Evolutionary conservation across 2,888 invertebrate species (phyloP).

Genomic region (Formica aserva): DNA sequence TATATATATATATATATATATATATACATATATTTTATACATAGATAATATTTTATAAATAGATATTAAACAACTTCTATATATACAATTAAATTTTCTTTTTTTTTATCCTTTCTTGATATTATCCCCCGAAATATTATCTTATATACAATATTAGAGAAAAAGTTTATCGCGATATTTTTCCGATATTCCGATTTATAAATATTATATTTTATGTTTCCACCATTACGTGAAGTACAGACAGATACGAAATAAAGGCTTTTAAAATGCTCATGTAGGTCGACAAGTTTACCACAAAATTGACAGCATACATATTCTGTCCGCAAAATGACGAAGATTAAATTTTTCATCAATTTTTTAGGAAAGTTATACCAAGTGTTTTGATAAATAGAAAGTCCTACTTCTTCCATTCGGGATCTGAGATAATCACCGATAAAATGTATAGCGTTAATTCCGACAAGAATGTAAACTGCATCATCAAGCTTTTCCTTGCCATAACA

Average conservation of each 20-base stretch:
- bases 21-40: too few species aligned
- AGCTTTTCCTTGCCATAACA: constrained; percentile 58
- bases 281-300: constrained; percentile 65
- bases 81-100: not conserved
- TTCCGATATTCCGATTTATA: not conserved
- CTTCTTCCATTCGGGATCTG: constrained; percentile 59
- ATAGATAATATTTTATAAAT: too few species aligned
- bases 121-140: not conserved
- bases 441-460: constrained; percentile 68
- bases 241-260: constrained; percentile 69
- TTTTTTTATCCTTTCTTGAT: not conserved
- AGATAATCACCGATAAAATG: constrained; percentile 69
- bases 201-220: not conserved
- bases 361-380: too few species aligned
- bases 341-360: too few species aligned
- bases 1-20: too few species aligned
- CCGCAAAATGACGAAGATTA: constrained; percentile 48
- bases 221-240: constrained; percentile 64
- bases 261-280: constrained; percentile 70
- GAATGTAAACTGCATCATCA: constrained; percentile 59
- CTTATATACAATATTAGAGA: not conserved
- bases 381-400: too few species aligned
- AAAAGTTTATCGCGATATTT: too few species aligned
- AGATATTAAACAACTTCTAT: not conserved
- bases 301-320: constrained; percentile 66